Base-by-base conservation (phyloP, 2,113 vertebrate species). In the Xiphophorus couchianus region DNA sequence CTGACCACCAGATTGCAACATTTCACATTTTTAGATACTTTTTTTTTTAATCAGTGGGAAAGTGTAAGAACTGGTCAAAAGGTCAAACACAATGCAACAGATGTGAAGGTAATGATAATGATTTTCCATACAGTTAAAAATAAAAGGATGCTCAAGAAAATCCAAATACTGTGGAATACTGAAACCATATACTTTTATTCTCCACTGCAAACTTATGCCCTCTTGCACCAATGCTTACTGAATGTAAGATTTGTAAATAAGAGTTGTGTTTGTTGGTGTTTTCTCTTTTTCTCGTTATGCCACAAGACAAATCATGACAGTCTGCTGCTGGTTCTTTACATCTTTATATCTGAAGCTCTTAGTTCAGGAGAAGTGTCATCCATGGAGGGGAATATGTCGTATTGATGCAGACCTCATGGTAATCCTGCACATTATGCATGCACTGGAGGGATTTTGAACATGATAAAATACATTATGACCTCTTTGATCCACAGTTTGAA, bases 1-100 rank as follows among this genome's bases (percentile, higher is more conserved):
- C 77, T 79, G 89, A 90, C 88, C 85, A 90, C 74, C 85, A 75
- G 63, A 75, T 79, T 28, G 76, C 58, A 85, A 86, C 78, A 80
- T 81, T 76, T 67, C 69, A 76, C 76, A 84, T 72, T 84, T 66
- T 78, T 64, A 28, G 61, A 63, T 14, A 61, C 1, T 12, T 15
- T 44, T 54, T 10, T 10, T 58, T 54, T 54, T 1, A 11, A 1
- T 17, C 8, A 33, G 8, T 44, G 0, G 37, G 13, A 61, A 29
- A 72, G 60, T 69, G 66, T 22, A 39, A 58, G 35, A 66, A 61
- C 67, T 42, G 17, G 28, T 44, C 37, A 17, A 69, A 60, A 35
- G 25, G 31, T 13, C 9, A 78, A 19, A 13, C 0, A 2, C 14
- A 17, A 0, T 22, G 42, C 10, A 74, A 15, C 64, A 11, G 30